A percentile compares a stretch with the other conserved stretches of the same genome.
Evolutionary conservation across 1,140 invertebrate species (phyloP).

Genomic region (Drosophila burlai): DNA sequence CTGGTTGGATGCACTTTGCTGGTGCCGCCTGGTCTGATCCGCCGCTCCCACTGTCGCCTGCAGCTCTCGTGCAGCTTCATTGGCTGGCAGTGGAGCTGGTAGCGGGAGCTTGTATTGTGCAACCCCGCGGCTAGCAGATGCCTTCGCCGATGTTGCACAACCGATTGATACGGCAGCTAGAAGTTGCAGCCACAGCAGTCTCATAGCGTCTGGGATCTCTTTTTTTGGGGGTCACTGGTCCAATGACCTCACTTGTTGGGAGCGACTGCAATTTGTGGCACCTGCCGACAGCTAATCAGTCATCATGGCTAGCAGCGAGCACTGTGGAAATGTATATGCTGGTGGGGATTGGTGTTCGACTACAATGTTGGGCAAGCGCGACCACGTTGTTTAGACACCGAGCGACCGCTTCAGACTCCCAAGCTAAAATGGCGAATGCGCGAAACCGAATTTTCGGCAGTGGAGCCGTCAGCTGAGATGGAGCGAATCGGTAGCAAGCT

Average conservation of each 20-base stretch:
- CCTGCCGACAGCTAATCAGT: conserved; percentile 40
- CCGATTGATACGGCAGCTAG: conserved; percentile 46
- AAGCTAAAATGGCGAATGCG: conserved; percentile 67
- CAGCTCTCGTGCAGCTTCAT: conserved; percentile 24
- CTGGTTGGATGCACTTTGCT: conserved; percentile 25
- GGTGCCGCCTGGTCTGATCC: conserved; percentile 22
- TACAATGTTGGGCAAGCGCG: conserved; percentile 30
- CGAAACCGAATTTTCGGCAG: conserved; percentile 66
- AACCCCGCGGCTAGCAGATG: conserved; percentile 57
- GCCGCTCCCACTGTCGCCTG: conserved; percentile 13
- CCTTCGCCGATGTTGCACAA: conserved; percentile 70
- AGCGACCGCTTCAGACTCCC: conserved; percentile 60
- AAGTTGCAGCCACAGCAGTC: conserved; percentile 60
- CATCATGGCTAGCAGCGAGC: conserved; percentile 8
- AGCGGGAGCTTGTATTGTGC: conserved; percentile 70
- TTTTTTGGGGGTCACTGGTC: conserved; percentile 21
- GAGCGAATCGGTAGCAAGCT: conserved; percentile 45
- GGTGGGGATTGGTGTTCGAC: neutral
- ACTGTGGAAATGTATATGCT: neutral
- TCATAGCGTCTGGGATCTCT: conserved; percentile 48
- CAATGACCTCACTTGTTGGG: conserved; percentile 39
- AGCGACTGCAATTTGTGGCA: conserved; percentile 26
- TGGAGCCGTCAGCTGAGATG: conserved; percentile 34
- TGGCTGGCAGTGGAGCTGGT: conserved; percentile 32
- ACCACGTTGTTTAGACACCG: conserved; percentile 58